A percentile compares a stretch with the other conserved stretches of the same genome.
These are phyloP conservation scores for Gisinianus flammeolus DNA, from an alignment of 2,888 invertebrate genomes.

Conservation along the genomic window DNA sequence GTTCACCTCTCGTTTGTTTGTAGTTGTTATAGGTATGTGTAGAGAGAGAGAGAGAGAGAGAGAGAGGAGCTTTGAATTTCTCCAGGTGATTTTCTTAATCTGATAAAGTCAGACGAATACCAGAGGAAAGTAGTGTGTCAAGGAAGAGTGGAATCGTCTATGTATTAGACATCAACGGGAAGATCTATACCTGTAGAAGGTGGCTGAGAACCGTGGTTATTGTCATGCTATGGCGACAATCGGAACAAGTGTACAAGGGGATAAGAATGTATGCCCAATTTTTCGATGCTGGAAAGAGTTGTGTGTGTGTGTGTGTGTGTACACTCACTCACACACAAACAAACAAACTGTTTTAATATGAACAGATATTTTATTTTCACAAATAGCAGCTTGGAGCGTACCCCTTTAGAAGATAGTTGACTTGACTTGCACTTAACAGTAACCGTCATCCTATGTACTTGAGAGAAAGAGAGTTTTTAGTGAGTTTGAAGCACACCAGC, in stretches of 20 bases:
- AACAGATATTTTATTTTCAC: constrained; percentile 5
- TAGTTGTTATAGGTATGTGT: no score
- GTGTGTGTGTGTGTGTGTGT: neutral
- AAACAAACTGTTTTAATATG: constrained; percentile 17
- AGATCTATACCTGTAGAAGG: neutral
- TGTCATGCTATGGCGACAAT: constrained; percentile 5
- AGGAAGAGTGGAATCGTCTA: neutral
- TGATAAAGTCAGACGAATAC: neutral
- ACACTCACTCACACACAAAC: neutral
- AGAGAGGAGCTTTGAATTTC: neutral
- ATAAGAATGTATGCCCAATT: neutral
- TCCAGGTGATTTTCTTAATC: neutral
- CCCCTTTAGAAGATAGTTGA: neutral
- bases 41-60: no score
- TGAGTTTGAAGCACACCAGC: neutral
- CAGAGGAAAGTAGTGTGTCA: constrained; percentile 5
- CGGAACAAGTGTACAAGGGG: neutral
- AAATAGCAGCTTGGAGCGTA: neutral
- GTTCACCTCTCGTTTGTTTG: no score
- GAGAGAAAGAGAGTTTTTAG: neutral
- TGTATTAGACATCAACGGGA: neutral
- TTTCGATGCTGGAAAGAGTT: neutral
- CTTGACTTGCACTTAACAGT: constrained; percentile 1
- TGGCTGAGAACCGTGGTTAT: constrained; percentile 8
- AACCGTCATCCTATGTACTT: neutral